phyloP scores from a whole-genome alignment of 2,888 invertebrate genomes.

The Nomada ruficornis region DNA sequence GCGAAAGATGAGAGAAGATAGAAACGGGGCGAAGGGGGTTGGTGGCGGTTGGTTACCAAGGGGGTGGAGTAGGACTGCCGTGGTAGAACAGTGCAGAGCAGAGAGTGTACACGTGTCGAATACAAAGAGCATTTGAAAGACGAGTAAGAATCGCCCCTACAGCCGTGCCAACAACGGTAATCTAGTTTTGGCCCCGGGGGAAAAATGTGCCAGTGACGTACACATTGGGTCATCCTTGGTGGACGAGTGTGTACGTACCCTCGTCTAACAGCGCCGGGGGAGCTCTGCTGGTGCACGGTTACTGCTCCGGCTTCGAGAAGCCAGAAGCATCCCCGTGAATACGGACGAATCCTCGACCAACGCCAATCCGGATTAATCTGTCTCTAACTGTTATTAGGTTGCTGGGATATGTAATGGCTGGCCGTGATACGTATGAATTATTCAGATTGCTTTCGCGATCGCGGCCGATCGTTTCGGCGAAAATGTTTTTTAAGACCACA shows the following conservation, averaged over 20 bases:
- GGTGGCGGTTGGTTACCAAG: neutral
- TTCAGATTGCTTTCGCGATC: too few relatives aligned
- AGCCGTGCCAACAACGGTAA: slow-evolving; percentile 72
- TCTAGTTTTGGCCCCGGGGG: slow-evolving; percentile 78
- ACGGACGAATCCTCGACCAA: slow-evolving; percentile 37
- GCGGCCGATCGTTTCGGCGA: too few relatives aligned
- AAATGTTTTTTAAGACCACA: too few relatives aligned
- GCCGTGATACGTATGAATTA: too few relatives aligned
- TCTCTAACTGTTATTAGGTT: slow-evolving; percentile 52
- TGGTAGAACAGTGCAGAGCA: neutral
- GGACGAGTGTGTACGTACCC: slow-evolving; percentile 37
- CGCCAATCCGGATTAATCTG: slow-evolving; percentile 60
- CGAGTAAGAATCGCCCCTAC: slow-evolving; percentile 67
- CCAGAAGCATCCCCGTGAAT: slow-evolving; percentile 39
- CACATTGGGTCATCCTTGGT: slow-evolving; percentile 37
- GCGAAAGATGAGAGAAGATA: slow-evolving; percentile 29
- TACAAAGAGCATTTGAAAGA: slow-evolving; percentile 74
- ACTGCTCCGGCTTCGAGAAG: slow-evolving; percentile 30
- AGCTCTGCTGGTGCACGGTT: slow-evolving; percentile 18
- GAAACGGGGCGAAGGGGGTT: neutral
- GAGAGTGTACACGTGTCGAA: slow-evolving; percentile 73
- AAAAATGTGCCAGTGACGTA: slow-evolving; percentile 79
- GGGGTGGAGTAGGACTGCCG: neutral
- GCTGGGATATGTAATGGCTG: too few relatives aligned
- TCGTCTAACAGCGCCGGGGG: slow-evolving; percentile 6